Evolutionary conservation across 92 coral and sea anemone genomes (phyloP).

Genomic region (Micromussa lordhowensis): DNA sequence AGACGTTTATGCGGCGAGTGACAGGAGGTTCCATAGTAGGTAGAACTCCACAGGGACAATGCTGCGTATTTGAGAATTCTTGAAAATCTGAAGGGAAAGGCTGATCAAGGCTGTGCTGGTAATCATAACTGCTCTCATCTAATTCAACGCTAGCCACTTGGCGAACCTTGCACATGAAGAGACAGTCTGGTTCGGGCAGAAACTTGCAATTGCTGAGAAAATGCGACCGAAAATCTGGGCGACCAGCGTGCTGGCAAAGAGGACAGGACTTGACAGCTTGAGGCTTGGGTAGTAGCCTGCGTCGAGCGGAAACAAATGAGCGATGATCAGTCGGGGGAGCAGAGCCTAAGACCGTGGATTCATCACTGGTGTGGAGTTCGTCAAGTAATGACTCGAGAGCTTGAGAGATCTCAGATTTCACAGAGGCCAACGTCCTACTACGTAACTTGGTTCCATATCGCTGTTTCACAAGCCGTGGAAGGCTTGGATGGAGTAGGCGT

Average conservation of each 20-base stretch:
- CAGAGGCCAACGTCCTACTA: slow-evolving; percentile 68
- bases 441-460: too few relatives aligned
- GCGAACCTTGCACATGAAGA: slow-evolving; percentile 21
- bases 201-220: slow-evolving; percentile 29
- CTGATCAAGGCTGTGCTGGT: too few relatives aligned
- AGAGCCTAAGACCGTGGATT: slow-evolving; percentile 44
- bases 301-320: too few relatives aligned
- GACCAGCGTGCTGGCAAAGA: slow-evolving; percentile 35
- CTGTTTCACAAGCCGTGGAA: too few relatives aligned
- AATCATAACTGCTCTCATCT: too few relatives aligned
- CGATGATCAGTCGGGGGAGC: slow-evolving; percentile 8
- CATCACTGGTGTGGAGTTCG: slow-evolving; percentile 56
- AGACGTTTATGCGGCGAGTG: slow-evolving; percentile 30
- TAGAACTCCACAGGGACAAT: neutral
- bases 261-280: too few relatives aligned
- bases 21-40: slow-evolving; percentile 14
- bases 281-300: too few relatives aligned
- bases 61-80: neutral
- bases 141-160: slow-evolving; percentile 22
- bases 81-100: too few relatives aligned
- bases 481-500: neutral
- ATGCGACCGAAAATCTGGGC: slow-evolving; percentile 32
- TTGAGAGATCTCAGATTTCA: slow-evolving; percentile 65
- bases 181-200: slow-evolving; percentile 26
- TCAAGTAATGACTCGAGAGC: slow-evolving; percentile 63